Evolutionary conservation across 1,140 invertebrate species (phyloP), one percentile per base, ranked within the genome.

Genomic region (Euura saliciscinereae): DNA sequence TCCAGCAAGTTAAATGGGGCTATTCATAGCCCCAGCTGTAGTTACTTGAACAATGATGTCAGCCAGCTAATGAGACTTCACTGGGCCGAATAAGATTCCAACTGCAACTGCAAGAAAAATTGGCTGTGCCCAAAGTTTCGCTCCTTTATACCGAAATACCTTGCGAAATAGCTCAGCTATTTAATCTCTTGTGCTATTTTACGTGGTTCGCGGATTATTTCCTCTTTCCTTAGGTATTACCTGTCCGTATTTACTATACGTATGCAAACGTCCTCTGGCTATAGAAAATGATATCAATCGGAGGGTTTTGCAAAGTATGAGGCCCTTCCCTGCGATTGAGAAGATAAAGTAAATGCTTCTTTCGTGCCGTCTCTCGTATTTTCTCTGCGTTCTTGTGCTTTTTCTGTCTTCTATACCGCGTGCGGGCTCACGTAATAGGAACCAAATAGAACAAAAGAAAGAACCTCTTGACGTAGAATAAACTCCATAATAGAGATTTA

Each of bases 1-100:
- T 59, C 51, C 51, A 59, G 51, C 51, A 59, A 59, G 51, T 59
- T 59, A 59, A 59, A 59, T 59, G 51, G 8, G 51, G 8, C 51
- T 59, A 59, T 59, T 11, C 10, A 59, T 59, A 59, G 51, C 51
- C 13, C 51, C 51, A 59, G 51, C 51, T n/a, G 6, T 59, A n/a
- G 8, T 59, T 59, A 59, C 8, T 59, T 6, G 51, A n/a, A 59
- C 51, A 59, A 59, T 59, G 51, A 59, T 59, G 51, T 59, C 51
- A 59, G 51, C 51, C 51, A 59, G 51, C 13, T 59, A 59, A 59
- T 59, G 10, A 59, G 5, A 59, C 51, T n/a, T 59, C 51, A 59
- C 8, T 59, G 51, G 51, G 8, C 51, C 2, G 6, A 59, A 28
- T 28, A 28, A 59, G 51, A 59, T 59, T 59, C 13, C 51, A 59